phyloP scores from a whole-genome alignment of 2,888 invertebrate genomes.

The Sepiola atlantica region DNA sequence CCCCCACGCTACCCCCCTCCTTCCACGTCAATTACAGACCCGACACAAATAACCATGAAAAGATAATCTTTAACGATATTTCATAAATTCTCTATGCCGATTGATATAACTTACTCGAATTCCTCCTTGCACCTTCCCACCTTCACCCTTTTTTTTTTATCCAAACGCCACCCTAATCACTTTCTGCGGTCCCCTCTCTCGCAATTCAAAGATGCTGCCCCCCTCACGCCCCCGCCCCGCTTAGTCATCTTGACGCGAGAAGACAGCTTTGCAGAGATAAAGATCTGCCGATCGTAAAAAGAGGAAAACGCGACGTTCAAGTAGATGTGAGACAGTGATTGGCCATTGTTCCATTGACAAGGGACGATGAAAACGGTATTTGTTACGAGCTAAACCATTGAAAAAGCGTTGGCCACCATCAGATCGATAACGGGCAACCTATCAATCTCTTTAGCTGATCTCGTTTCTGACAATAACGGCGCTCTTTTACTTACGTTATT shows the following conservation, averaged over 20 bases:
- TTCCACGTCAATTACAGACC: neutral
- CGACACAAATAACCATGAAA: neutral
- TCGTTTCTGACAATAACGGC: neutral
- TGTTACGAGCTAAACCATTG: neutral
- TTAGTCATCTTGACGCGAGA: slow-evolving; percentile 32
- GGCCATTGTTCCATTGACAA: neutral
- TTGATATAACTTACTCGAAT: neutral
- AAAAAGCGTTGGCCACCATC: neutral
- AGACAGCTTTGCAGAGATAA: neutral
- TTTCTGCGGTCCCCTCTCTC: too few species aligned
- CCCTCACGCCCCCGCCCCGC: neutral
- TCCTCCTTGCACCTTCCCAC: neutral
- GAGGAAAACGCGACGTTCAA: neutral
- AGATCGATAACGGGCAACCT: neutral
- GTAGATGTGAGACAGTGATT: neutral
- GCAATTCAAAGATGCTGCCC: neutral
- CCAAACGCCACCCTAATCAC: neutral
- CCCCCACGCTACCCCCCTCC: too few species aligned
- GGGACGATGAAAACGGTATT: neutral
- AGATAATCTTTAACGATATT: neutral
- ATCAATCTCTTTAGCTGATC: neutral
- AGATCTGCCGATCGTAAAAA: neutral
- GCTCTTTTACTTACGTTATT: neutral
- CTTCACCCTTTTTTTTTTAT: neutral
- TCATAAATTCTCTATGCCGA: neutral